These are phyloP conservation scores for Penaeus monodon DNA, from an alignment of 2,888 invertebrate genomes.

Conservation along the genomic window DNA sequence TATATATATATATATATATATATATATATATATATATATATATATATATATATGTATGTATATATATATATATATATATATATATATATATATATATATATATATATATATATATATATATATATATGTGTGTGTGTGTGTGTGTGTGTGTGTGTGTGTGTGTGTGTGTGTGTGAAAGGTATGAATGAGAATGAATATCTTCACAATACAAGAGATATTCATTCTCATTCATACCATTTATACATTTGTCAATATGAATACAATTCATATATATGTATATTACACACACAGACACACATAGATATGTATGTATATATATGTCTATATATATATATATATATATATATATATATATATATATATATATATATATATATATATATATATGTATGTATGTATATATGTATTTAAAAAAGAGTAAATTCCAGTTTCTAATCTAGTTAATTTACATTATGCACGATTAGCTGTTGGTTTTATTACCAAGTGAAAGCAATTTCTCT, in stretches of 20 bases:
- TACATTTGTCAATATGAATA: too few relatives aligned
- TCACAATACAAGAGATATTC: too few relatives aligned
- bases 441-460: too few relatives aligned
- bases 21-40: background rate
- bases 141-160: background rate
- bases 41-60: background rate
- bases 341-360: constrained; percentile 5
- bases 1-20: background rate
- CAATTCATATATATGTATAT: too few relatives aligned
- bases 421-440: too few relatives aligned
- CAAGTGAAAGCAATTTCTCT: too few relatives aligned
- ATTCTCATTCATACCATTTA: too few relatives aligned
- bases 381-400: background rate
- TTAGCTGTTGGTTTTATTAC: too few relatives aligned
- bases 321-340: background rate
- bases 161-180: too few relatives aligned
- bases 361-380: background rate
- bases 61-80: background rate
- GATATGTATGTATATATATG: background rate
- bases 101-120: background rate
- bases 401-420: background rate
- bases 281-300: background rate
- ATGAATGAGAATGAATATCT: too few relatives aligned
- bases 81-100: background rate
- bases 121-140: background rate